Evolutionary conservation across 2,888 invertebrate species (phyloP).

Genomic region (Clunio marinus): DNA sequence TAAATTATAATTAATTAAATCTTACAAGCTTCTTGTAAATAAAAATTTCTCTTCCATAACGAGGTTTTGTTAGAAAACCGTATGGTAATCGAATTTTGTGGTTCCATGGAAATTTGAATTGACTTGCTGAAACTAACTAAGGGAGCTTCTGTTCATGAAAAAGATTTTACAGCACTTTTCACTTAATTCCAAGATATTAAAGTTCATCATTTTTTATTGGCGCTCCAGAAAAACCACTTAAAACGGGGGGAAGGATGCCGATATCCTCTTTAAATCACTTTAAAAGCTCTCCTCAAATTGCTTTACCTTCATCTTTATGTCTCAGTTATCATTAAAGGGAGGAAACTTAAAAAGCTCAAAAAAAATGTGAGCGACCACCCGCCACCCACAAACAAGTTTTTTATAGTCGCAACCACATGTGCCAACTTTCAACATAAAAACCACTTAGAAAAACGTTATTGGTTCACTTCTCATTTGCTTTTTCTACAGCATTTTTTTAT

Average conservation of each 20-base stretch:
- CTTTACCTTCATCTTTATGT: too few relatives aligned
- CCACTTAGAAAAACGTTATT: slow-evolving; percentile 2
- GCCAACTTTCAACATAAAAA: background rate
- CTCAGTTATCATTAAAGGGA: too few relatives aligned
- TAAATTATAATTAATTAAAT: background rate
- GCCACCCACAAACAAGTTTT: slow-evolving; percentile 14
- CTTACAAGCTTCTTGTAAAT: too few relatives aligned
- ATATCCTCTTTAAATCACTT: slow-evolving; percentile 21
- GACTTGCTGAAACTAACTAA: too few relatives aligned
- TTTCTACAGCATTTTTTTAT: background rate
- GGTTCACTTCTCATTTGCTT: slow-evolving; percentile 13
- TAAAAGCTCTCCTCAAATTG: background rate
- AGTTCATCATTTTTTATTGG: background rate
- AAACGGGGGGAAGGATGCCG: background rate
- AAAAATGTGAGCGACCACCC: background rate
- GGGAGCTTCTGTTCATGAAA: background rate
- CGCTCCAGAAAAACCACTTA: background rate
- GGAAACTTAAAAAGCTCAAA: too few relatives aligned
- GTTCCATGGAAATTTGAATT: too few relatives aligned
- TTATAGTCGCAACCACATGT: slow-evolving; percentile 4
- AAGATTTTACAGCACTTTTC: background rate
- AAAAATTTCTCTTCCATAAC: background rate
- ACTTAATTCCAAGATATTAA: background rate
- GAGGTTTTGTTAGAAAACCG: too few relatives aligned
- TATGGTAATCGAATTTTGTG: too few relatives aligned